These are phyloP conservation scores for Greenwoodochromis staneri DNA, from an alignment of 2,113 vertebrate species.

Conservation along the genomic window DNA sequence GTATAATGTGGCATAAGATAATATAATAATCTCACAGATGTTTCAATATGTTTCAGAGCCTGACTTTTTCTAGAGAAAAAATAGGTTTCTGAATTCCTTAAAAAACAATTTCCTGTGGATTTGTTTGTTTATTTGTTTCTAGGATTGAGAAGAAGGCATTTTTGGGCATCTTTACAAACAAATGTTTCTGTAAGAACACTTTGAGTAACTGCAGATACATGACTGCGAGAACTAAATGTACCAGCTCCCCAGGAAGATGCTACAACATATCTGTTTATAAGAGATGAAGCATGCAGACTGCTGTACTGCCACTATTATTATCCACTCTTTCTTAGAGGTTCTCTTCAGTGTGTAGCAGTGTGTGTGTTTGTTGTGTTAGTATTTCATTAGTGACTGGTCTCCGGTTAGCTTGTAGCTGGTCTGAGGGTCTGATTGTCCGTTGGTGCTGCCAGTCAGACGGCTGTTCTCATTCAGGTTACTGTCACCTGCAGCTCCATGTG, in stretches of 20 bases:
- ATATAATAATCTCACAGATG: background rate
- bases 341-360: background rate
- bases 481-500: background rate
- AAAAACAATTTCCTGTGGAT: fast-evolving
- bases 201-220: background rate
- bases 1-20: background rate
- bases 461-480: background rate
- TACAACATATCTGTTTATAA: background rate
- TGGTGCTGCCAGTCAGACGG: background rate
- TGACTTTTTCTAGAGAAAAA: background rate
- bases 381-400: background rate
- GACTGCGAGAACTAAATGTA: background rate
- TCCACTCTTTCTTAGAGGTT: background rate
- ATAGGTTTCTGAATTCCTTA: background rate
- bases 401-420: background rate
- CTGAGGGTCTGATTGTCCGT: background rate
- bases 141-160: background rate
- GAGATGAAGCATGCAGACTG: background rate
- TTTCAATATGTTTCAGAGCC: background rate
- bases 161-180: background rate
- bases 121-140: background rate
- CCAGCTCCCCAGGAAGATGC: background rate
- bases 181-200: fast-evolving
- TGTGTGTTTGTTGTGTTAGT: background rate
- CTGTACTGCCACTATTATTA: fast-evolving